Evolutionary conservation across 2,113 vertebrate genomes (phyloP), one percentile per base, ranked within the genome.

Genomic region (Bostrychus sinensis): DNA sequence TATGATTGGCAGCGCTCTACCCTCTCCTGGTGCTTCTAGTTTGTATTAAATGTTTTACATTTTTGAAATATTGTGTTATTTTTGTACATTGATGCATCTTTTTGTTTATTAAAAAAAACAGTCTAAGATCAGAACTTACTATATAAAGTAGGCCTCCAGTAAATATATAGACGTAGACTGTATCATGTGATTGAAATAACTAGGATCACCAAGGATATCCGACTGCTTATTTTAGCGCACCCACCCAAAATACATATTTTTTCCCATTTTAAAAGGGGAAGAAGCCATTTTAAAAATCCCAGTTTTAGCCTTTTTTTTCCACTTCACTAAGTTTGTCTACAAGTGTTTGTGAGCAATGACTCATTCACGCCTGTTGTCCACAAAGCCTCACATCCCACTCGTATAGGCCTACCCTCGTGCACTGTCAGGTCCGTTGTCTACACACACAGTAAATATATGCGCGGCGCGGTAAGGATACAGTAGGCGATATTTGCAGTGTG

Each of bases 331-430:
- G 41, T 81, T 75, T 61, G 73, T 66, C 66, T 56, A 60, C 62
- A 64, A 71, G 79, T 28, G 38, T 41, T 76, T 63, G 48, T 63
- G 68, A 72, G 72, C 58, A 82, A 79, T 85, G 87, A 88, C 50
- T 86, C 83, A 88, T 77, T 83, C 74, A 75, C 59, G 76, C 74
- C 56, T 66, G 66, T 75, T 70, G 70, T 71, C 72, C 62, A 54
- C 39, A 60, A 56, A 72, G 76, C 54, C 42, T 77, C 53, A n/a
- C 75, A 77, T 69, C 82, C 77, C 80, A 87, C 82, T 73, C 75
- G 76, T 57, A 65, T 25, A 48, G 45, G 22, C 58, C 58, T 3
- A 17, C 26, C 26, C 48, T 30, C 61, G 43, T 37, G 38, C 59
- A 22, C 70, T 74, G 65, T 26, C 81, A 73, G 77, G 59, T 56